Evolutionary conservation across 2,797 vertebrate species (phyloP).

Genomic region (Babyrousa celebensis): DNA sequence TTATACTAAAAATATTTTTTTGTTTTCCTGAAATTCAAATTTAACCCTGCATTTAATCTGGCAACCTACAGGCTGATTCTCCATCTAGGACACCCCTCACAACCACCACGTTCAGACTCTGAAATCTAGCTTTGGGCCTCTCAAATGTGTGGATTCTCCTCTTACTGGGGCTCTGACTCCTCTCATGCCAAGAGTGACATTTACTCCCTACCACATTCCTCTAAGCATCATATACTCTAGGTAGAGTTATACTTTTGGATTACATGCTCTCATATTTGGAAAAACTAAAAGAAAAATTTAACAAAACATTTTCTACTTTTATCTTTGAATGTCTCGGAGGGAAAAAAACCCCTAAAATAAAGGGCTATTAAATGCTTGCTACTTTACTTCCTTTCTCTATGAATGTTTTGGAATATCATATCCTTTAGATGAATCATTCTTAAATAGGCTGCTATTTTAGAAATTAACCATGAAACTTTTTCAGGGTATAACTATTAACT

Average conservation of each 20-base stretch:
- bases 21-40: not conserved
- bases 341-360: not conserved
- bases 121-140: not conserved
- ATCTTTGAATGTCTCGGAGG: not conserved
- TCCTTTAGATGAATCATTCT: constrained; percentile 26
- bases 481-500: not conserved
- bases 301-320: constrained; percentile 27
- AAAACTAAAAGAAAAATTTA: constrained; percentile 58
- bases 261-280: not conserved
- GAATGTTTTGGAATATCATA: constrained; percentile 16
- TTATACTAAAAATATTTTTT: not conserved
- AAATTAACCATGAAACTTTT: not conserved
- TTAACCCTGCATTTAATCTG: not conserved
- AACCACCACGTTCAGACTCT: not conserved
- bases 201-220: not conserved
- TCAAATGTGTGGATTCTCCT: not conserved
- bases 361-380: constrained; percentile 34
- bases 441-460: not conserved
- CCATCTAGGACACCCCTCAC: not conserved
- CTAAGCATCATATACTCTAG: not conserved
- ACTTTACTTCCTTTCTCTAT: not conserved
- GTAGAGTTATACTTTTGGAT: not conserved
- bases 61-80: not conserved
- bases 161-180: not conserved
- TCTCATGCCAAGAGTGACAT: not conserved